Evolutionary conservation across 53 echinoderm and acorn worm genomes (phyloP).

Genomic region (Echinometra lucunter): DNA sequence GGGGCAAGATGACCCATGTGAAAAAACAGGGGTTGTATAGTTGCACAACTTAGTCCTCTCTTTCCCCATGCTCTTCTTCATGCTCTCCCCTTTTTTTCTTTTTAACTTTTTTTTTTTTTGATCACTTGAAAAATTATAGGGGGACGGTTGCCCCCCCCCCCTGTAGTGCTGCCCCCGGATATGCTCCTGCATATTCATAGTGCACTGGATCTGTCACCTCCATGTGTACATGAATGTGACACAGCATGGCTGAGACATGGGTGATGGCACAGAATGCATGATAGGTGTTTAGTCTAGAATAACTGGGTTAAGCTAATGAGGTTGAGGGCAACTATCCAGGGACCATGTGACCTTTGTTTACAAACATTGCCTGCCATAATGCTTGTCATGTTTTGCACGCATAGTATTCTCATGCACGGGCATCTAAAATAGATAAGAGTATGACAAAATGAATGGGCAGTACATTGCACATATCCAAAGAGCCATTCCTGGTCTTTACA

Average conservation of each 20-base stretch:
- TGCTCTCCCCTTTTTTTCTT: too few relatives aligned
- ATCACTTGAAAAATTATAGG: too few relatives aligned
- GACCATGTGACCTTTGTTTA: slow-evolving; percentile 25
- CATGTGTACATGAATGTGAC: slow-evolving; percentile 38
- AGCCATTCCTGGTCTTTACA: too few relatives aligned
- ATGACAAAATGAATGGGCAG: neutral
- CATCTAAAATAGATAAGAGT: neutral
- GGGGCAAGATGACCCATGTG: too few relatives aligned
- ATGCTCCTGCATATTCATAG: too few relatives aligned
- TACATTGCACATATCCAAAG: neutral
- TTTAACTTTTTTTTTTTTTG: too few relatives aligned
- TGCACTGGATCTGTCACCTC: neutral
- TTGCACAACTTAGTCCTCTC: too few relatives aligned
- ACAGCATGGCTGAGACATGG: neutral
- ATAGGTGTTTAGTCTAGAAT: neutral
- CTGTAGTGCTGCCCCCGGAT: too few relatives aligned
- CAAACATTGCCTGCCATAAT: slow-evolving; percentile 2
- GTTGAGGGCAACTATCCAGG: too few relatives aligned
- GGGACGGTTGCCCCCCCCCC: too few relatives aligned
- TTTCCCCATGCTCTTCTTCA: too few relatives aligned
- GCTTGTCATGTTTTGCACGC: neutral
- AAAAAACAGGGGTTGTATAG: too few relatives aligned
- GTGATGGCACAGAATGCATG: slow-evolving; percentile 1
- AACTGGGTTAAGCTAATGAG: slow-evolving; percentile 50
- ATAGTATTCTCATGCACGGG: neutral